phyloP scores from a whole-genome alignment of 2,888 invertebrate genomes.

The Monopis laevigella region DNA sequence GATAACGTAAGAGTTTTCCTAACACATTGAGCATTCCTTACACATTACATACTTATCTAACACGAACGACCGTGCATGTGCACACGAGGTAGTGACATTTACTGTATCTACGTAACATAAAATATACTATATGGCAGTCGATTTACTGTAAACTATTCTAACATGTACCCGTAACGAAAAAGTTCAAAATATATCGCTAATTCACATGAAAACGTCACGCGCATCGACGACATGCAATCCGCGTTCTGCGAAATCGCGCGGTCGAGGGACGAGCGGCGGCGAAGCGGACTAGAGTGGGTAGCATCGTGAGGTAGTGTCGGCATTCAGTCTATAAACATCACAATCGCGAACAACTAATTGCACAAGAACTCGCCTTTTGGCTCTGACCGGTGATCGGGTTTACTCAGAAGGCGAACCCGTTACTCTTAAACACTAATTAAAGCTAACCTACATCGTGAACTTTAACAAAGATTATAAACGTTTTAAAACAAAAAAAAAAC shows the following conservation, averaged over 20 bases:
- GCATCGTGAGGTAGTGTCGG: conserved; percentile 66
- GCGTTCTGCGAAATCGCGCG: conserved; percentile 19
- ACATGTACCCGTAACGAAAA: conserved; percentile 44
- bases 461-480: conserved; percentile 60
- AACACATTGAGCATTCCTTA: conserved; percentile 55
- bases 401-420: conserved; percentile 27
- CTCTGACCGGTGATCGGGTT: conserved; percentile 14
- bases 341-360: conserved; percentile 71
- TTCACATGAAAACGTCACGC: conserved; percentile 41
- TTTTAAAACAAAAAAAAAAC: conserved; percentile 49
- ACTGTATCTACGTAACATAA: conserved; percentile 46
- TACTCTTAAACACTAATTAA: conserved; percentile 38
- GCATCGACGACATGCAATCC: conserved; percentile 22
- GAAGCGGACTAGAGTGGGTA: conserved; percentile 53
- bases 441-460: conserved; percentile 55
- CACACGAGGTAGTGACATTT: conserved; percentile 42
- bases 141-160: conserved; percentile 38
- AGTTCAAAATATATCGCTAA: conserved; percentile 36
- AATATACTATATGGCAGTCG: conserved; percentile 48
- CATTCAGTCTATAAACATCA: conserved; percentile 75
- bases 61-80: conserved; percentile 51
- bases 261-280: conserved; percentile 26
- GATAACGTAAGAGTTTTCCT: conserved; percentile 14
- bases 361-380: conserved; percentile 58
- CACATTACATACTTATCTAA: conserved; percentile 31